Evolutionary conservation across 30 jellyfish, hydroid and myxozoan genomes (phyloP), one percentile per base, ranked within the genome.

Genomic region (Haliclystus octoradiatus): DNA sequence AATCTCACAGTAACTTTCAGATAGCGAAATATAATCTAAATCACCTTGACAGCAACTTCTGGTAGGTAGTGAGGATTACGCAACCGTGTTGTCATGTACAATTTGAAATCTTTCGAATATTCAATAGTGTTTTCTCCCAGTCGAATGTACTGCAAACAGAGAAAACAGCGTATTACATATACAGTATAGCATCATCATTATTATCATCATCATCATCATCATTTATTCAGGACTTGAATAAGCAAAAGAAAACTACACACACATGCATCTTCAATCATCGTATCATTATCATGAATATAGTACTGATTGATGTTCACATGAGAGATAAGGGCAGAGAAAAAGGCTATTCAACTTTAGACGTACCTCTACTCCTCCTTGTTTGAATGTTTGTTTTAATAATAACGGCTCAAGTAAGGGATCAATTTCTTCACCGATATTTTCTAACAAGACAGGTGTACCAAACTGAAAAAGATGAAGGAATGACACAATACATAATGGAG

Each of bases 11-110:
- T n/a, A n/a, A n/a, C n/a, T n/a, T n/a, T n/a, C n/a, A n/a, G n/a
- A n/a, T n/a, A n/a, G n/a, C n/a, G n/a, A n/a, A n/a, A n/a, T n/a
- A n/a, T n/a, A n/a, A n/a, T n/a, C n/a, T n/a, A n/a, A n/a, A n/a
- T n/a, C 32, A 88, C 97, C 97, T 88, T 88, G 66, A 88, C 97
- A 12, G 97, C 79, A 1, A 88, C 94, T 81, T 88, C 97, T 14
- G 97, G 97, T 49, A 88, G 63, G 50, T 88, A 88, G 71, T 88
- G 97, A 2, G 97, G 97, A 77, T 88, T 88, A 9, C 97, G 57
- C 57, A 88, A 71, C 47, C 93, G 34, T 27, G 97, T 88, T 25
- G 97, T 88, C 28, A 88, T 71, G 85, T 88, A 88, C 22, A 88
- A 75, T 67, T 73, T 70, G 92, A 88, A 88, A 29, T 88, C 97